phyloP scores from a whole-genome alignment of 2,113 vertebrate genomes.

The Bettongia penicillata region DNA sequence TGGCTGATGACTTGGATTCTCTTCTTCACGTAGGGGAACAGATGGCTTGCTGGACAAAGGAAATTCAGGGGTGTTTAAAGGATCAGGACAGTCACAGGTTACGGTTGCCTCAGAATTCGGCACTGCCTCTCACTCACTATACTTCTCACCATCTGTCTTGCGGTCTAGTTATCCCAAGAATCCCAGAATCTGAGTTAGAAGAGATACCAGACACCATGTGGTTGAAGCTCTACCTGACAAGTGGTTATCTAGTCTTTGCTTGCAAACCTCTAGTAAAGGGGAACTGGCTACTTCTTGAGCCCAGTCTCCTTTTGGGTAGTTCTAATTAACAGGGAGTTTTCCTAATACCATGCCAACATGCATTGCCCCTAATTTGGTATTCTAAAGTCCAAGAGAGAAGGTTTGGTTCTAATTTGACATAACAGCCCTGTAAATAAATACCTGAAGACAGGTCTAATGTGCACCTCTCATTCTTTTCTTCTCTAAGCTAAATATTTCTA shows the following conservation, averaged over 20 bases:
- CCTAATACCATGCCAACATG: not conserved
- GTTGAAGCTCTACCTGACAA: not conserved
- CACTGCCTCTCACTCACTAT: not conserved
- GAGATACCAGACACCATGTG: not conserved
- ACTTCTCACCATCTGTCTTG: not conserved
- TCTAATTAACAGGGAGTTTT: not conserved
- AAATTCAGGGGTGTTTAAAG: not conserved
- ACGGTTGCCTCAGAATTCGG: not conserved
- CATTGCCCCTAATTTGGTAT: not conserved
- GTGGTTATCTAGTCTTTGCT: not conserved
- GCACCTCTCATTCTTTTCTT: not conserved
- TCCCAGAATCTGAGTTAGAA: not conserved
- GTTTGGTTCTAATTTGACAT: not conserved
- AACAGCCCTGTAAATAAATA: not conserved
- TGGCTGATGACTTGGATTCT: conserved; percentile 96
- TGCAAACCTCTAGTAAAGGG: not conserved
- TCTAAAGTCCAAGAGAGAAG: not conserved
- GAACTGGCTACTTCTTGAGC: not conserved
- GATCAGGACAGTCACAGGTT: not conserved
- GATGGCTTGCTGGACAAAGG: conserved; percentile 88
- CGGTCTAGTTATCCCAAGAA: not conserved
- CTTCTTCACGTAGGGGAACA: conserved; percentile 98
- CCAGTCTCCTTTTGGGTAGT: not conserved
- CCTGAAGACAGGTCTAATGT: not conserved
- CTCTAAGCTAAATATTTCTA: not conserved